These are phyloP conservation scores for Onychomys torridus DNA, from an alignment of 2,797 vertebrate species.

Conservation along the genomic window DNA sequence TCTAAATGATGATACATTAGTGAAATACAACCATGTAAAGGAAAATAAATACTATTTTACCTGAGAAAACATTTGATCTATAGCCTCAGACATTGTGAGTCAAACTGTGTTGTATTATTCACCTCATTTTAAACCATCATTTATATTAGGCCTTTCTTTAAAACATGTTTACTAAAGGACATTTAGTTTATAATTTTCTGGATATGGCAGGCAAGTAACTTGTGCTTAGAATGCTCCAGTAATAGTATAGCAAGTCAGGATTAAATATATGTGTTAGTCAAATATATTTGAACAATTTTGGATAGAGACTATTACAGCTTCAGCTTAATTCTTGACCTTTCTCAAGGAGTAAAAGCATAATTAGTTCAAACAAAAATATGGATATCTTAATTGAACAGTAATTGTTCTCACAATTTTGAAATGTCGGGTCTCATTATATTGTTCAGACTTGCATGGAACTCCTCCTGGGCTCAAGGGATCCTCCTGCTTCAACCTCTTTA, in stretches of 20 bases:
- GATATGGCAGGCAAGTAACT: not conserved
- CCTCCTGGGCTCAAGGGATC: not conserved
- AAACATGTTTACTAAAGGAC: not conserved
- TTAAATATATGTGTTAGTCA: not conserved
- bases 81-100: slow-evolving; percentile 59
- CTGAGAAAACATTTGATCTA: slow-evolving; percentile 62
- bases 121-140: not conserved
- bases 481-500: not conserved
- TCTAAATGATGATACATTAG: slow-evolving; percentile 27
- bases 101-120: slow-evolving; percentile 40
- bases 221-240: not conserved
- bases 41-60: not conserved
- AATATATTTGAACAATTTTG: slow-evolving; percentile 22
- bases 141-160: slow-evolving; percentile 55
- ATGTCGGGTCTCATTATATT: not conserved
- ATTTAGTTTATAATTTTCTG: not conserved
- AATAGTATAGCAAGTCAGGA: slow-evolving; percentile 22
- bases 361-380: not conserved
- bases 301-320: not conserved
- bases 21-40: slow-evolving; percentile 38
- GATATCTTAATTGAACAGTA: slow-evolving; percentile 16
- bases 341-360: slow-evolving; percentile 12
- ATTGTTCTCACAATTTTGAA: not conserved
- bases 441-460: not conserved
- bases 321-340: slow-evolving; percentile 19